phyloP scores from a whole-genome alignment of 53 echinoderm and acorn worm genomes.

The Arbacia lixula region DNA sequence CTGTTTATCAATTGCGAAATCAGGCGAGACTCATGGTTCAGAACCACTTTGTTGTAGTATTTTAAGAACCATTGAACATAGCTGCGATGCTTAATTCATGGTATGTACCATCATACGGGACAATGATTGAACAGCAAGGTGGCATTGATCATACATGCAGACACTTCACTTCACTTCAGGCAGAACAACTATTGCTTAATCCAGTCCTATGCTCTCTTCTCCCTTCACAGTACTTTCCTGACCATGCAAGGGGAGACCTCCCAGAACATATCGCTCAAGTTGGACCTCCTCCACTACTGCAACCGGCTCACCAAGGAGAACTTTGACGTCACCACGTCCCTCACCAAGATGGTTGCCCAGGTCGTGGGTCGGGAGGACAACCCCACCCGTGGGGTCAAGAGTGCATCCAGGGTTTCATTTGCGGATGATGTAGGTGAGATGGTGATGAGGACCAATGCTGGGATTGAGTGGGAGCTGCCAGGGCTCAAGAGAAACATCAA shows the following conservation, averaged over 20 bases:
- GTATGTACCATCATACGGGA: too few relatives aligned
- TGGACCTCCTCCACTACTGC: constrained; percentile 89
- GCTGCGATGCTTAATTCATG: too few relatives aligned
- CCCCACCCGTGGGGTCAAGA: constrained; percentile 27
- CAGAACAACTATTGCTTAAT: too few relatives aligned
- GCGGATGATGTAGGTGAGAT: constrained; percentile 57
- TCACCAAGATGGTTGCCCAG: constrained; percentile 69
- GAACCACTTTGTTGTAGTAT: too few relatives aligned
- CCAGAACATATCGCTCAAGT: constrained; percentile 66
- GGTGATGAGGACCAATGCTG: constrained; percentile 38
- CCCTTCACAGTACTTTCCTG: constrained; percentile 82
- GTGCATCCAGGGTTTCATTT: constrained; percentile 20
- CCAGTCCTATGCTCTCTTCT: too few relatives aligned
- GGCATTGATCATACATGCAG: too few relatives aligned
- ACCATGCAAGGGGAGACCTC: constrained; percentile 76
- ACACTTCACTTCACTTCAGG: neutral
- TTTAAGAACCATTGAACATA: too few relatives aligned
- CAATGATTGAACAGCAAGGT: too few relatives aligned
- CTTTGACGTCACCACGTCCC: constrained; percentile 57
- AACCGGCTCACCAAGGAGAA: constrained; percentile 61
- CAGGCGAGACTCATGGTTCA: too few relatives aligned
- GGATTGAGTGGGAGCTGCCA: constrained; percentile 47
- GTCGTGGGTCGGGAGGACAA: constrained; percentile 25
- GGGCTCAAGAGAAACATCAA: constrained; percentile 13
- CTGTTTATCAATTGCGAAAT: too few relatives aligned